Evolutionary conservation across 2,797 vertebrate species (phyloP).

Genomic region (Tokudaia tokunoshimensis): DNA sequence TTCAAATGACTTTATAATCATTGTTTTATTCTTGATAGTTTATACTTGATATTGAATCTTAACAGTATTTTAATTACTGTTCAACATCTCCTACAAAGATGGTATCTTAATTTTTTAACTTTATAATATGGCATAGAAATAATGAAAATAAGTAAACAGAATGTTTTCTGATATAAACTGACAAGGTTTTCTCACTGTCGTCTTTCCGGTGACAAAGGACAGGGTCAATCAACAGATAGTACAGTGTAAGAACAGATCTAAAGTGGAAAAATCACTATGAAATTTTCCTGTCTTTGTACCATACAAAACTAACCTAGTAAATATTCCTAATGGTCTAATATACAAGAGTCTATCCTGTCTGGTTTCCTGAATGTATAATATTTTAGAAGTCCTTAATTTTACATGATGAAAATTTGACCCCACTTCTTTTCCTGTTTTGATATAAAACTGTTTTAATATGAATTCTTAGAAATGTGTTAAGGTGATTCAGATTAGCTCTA

Average conservation of each 20-base stretch:
- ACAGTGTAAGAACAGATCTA: slow-evolving; percentile 66
- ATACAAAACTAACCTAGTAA: slow-evolving; percentile 71
- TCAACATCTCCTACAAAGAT: neutral
- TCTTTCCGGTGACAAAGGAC: slow-evolving; percentile 58
- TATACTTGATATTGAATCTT: neutral
- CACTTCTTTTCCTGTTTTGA: neutral
- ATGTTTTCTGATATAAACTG: slow-evolving; percentile 56
- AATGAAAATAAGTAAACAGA: slow-evolving; percentile 63
- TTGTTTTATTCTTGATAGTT: neutral
- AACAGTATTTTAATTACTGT: slow-evolving; percentile 52
- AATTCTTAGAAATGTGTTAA: neutral
- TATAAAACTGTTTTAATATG: neutral
- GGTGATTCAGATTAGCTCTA: neutral
- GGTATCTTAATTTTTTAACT: neutral
- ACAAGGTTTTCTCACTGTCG: neutral
- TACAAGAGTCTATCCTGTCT: neutral
- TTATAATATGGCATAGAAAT: slow-evolving; percentile 27
- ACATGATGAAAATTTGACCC: neutral
- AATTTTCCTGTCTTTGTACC: slow-evolving; percentile 50
- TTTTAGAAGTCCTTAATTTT: neutral
- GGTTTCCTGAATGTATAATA: neutral
- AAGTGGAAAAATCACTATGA: slow-evolving; percentile 41
- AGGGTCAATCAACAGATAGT: slow-evolving; percentile 79
- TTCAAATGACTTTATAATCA: neutral
- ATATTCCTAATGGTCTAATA: slow-evolving; percentile 33